Conservation (phyloP, 2,113 vertebrate species). For the Danionella cerebrum region DNA sequence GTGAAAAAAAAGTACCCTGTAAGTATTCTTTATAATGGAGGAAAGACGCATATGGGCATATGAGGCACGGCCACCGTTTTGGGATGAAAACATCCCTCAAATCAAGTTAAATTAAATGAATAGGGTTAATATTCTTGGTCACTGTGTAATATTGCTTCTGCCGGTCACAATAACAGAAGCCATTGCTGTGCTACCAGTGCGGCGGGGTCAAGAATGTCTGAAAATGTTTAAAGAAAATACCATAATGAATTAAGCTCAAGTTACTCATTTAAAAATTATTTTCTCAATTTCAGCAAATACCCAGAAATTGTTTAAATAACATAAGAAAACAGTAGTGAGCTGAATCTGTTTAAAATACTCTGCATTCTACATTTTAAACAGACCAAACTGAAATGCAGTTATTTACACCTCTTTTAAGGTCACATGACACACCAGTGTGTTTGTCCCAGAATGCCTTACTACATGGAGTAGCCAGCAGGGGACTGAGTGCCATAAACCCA, state of each 20-base stretch:
- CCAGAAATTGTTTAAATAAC: too few species aligned
- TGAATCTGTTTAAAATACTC: neutral
- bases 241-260: too few species aligned
- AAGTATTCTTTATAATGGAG: conserved; percentile 23
- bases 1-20: neutral
- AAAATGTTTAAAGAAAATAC: too few species aligned
- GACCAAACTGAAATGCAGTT: neutral
- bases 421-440: conserved; percentile 31
- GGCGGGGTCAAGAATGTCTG: too few species aligned
- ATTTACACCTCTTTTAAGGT: neutral
- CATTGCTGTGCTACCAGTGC: too few species aligned
- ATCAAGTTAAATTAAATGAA: too few species aligned
- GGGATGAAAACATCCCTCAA: too few species aligned
- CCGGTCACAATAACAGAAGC: too few species aligned
- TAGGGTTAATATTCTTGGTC: too few species aligned
- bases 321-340: neutral
- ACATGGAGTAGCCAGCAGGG: conserved; percentile 39
- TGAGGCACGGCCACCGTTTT: neutral
- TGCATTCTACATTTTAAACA: neutral
- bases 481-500: conserved; percentile 30
- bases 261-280: too few species aligned
- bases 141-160: too few species aligned
- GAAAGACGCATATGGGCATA: neutral
- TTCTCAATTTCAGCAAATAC: too few species aligned
- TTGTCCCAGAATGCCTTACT: conserved; percentile 30